Base-by-base conservation (phyloP, 1,140 invertebrate species). In the Coelopa frigida region DNA sequence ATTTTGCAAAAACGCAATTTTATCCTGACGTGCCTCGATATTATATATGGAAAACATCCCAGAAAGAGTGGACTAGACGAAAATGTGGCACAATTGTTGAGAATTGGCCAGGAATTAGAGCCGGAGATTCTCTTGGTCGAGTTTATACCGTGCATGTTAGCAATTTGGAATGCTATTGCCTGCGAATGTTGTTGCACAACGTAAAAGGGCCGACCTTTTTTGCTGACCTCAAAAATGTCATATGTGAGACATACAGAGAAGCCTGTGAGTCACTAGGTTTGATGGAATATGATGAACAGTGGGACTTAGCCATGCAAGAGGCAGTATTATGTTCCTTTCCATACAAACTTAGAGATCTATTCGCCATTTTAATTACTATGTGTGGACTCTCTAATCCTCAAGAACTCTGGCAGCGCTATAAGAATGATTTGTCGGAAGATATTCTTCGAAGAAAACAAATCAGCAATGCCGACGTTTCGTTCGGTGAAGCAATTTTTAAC, bases 21-120 rank as follows among this genome's bases (percentile, higher is more conserved):
- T 72, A 74, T 53, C 55, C 57, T 3, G 64, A 72, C 32, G 55
- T 72, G 46, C 64, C 72, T 54, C 31, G 23, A 29, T 70, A 66
- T 51, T 69, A 56, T 53, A 72, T 63, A 27, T 72, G 68, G 70
- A 68, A 70, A 58, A 8, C 17, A 44, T 61, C 57, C n/a, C n/a
- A n/a, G n/a, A n/a, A n/a, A n/a, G n/a, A n/a, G n/a, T n/a, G n/a
- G n/a, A n/a, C n/a, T n/a, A n/a, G n/a, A n/a, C n/a, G n/a, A n/a
- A n/a, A n/a, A n/a, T n/a, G n/a, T n/a, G n/a, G n/a, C n/a, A n/a
- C n/a, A n/a, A n/a, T n/a, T n/a, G n/a, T n/a, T n/a, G n/a, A n/a
- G n/a, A n/a, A n/a, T n/a, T n/a, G n/a, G n/a, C n/a, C n/a, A n/a
- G n/a, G n/a, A n/a, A n/a, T n/a, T n/a, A n/a, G n/a, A n/a, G n/a